Base-by-base conservation (phyloP, 1,140 invertebrate species). In the Achroia grisella region DNA sequence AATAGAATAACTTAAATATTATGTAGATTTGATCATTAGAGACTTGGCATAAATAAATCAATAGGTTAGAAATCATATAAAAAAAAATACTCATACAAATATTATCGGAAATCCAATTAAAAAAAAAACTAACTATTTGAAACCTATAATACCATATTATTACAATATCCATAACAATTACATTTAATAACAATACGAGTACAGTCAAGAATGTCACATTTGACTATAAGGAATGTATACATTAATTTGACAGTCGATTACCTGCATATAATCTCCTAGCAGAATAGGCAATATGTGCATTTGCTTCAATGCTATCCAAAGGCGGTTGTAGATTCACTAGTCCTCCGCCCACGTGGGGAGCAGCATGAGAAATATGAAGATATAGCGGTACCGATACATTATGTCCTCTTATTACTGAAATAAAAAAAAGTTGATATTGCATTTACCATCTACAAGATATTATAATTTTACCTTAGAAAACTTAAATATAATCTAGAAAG, bases 371-470 rank as follows among this genome's bases (percentile, higher is more conserved):
- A 12, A 71, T 27, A 12, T 65, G 58, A 5, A 71, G 40, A 14
- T 60, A 68, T 9, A 71, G 35, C 8, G 61, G 62, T n/a, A 13
- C 10, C 8, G 52, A 46, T 13, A 12, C 44, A 14, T 62, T 45
- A 30, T 71, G 61, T 4, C 56, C 23, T 33, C 51, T 48, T 30
- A 71, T 67, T 13, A 60, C 61, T 71, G 45, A n/a, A 61, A 63
- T 14, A 6, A 14, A 2, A 14, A 8, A 35, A 23, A 9, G 8
- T 33, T 33, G 6, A 33, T n/a, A 10, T 10, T 10, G 32, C 8
- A 10, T 5, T 10, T 33, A 33, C 32, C 32, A 33, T 10, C 5
- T 12, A 35, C 3, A 8, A 12, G 13, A 35, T 13, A 35, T 35
- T 11, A 12, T 12, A 35, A 13, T 35, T 9, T 12, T 12, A 12